Evolutionary conservation across 1,140 invertebrate genomes (phyloP).

Genomic region (Drosophila kepulauana): DNA sequence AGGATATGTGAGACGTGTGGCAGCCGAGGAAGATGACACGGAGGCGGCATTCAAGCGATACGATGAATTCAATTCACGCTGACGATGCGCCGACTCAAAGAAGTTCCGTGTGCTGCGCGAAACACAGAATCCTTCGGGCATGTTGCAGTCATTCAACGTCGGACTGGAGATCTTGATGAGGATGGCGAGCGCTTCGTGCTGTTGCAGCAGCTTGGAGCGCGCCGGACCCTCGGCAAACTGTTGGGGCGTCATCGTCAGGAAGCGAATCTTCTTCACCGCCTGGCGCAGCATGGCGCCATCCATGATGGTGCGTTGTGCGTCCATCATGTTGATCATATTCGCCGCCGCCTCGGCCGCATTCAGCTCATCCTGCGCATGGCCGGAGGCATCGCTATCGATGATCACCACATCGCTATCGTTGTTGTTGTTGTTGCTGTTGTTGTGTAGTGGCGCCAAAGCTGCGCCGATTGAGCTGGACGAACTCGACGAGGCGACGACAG

Average conservation of each 20-base stretch:
- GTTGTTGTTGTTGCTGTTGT: no score
- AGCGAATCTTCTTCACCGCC: slow-evolving; percentile 89
- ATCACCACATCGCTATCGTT: slow-evolving; percentile 67
- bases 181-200: slow-evolving; percentile 92
- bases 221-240: slow-evolving; percentile 93
- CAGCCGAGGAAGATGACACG: background rate
- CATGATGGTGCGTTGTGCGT: slow-evolving; percentile 72
- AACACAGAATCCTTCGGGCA: slow-evolving; percentile 89
- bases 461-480: no score
- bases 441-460: background rate
- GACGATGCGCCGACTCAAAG: slow-evolving; percentile 66
- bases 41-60: slow-evolving; percentile 44
- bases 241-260: slow-evolving; percentile 91
- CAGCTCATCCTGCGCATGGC: slow-evolving; percentile 57
- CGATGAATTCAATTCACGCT: slow-evolving; percentile 63
- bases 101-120: slow-evolving; percentile 82
- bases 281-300: slow-evolving; percentile 75
- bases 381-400: slow-evolving; percentile 74
- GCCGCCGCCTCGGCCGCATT: slow-evolving; percentile 48
- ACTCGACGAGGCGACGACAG: no score
- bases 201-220: slow-evolving; percentile 89
- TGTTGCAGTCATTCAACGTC: slow-evolving; percentile 86
- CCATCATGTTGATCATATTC: slow-evolving; percentile 74
- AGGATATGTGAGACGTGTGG: background rate
- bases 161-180: slow-evolving; percentile 92